Evolutionary conservation across 2,797 vertebrate species (phyloP), one percentile per base, ranked within the genome.

Genomic region (Orientallactaga sibirica): DNA sequence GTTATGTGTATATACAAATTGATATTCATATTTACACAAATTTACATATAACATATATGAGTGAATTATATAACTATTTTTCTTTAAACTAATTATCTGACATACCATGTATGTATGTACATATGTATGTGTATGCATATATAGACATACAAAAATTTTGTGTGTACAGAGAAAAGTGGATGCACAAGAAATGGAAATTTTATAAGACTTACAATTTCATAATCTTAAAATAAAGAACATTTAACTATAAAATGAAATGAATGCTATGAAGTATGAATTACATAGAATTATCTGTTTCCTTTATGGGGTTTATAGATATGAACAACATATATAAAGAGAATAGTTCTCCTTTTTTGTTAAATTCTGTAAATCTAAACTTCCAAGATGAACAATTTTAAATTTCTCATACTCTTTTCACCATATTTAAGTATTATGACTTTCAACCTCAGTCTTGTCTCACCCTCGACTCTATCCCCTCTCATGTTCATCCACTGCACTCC

Each of bases 321-420:
- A 52, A 33, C 68, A 81, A 83, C 16, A 1, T 67, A 41, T 7
- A 37, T 6, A 15, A 74, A 37, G 43, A 79, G 3, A 16, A 68
- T 4, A 37, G 37, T 94, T 90, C 48, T n/a, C 58, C 33, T 62
- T 80, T 71, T 86, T 15, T 58, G 25, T 64, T 73, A 62, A 81
- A 78, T 48, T 10, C 8, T 78, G n/a, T n/a, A 86, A 87, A 68
- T 66, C n/a, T 41, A 80, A 80, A 74, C 41, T 75, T 58, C 2
- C 33, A 27, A 7, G 24, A 2, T 52, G 55, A 68, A 24, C 5
- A 10, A 15, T 48, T 64, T 75, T 80, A 15, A 66, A 11, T 3
- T 41, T 14, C 14, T 14, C 24, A 1, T 61, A 52, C 37, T 10
- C 3, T 52, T 86, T 75, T 77, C 25, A n/a, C 20, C 0, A 20